Percentiles rank a stretch among this genome's conserved stretches.
Conservation (phyloP, 2,888 invertebrate species). For the Drosophila greeni region DNA sequence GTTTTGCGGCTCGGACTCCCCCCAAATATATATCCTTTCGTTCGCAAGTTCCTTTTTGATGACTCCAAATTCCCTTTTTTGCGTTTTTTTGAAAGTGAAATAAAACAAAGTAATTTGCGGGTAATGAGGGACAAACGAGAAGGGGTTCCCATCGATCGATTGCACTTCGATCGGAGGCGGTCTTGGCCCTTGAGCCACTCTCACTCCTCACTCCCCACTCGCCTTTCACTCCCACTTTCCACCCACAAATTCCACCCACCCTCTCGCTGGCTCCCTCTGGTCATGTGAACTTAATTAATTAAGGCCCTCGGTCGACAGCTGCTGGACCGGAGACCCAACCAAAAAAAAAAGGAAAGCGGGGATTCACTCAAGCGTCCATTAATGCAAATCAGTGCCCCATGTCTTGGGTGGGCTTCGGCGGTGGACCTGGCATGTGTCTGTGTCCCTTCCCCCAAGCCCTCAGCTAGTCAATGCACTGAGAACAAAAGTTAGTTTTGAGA, state of each 20-base stretch:
- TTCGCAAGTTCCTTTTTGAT: slow-evolving; percentile 24
- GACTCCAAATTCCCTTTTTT: slow-evolving; percentile 20
- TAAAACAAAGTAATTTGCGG: slow-evolving; percentile 47
- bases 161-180: slow-evolving; percentile 31
- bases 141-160: slow-evolving; percentile 28
- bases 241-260: slow-evolving; percentile 5
- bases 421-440: slow-evolving; percentile 28
- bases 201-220: background rate
- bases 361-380: slow-evolving; percentile 75
- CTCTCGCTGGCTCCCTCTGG: slow-evolving; percentile 43
- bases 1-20: slow-evolving; percentile 16
- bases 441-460: background rate
- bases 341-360: slow-evolving; percentile 54
- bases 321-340: slow-evolving; percentile 46
- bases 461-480: background rate
- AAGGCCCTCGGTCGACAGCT: slow-evolving; percentile 71
- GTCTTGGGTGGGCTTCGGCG: slow-evolving; percentile 17
- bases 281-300: slow-evolving; percentile 74
- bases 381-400: slow-evolving; percentile 76
- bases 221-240: background rate
- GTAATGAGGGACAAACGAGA: slow-evolving; percentile 42
- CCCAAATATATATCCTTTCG: background rate
- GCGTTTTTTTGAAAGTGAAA: slow-evolving; percentile 22
- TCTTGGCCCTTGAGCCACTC: background rate
- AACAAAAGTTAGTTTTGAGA: background rate